phyloP scores from a whole-genome alignment of 2,888 invertebrate genomes.

The Cephalotes varians region DNA sequence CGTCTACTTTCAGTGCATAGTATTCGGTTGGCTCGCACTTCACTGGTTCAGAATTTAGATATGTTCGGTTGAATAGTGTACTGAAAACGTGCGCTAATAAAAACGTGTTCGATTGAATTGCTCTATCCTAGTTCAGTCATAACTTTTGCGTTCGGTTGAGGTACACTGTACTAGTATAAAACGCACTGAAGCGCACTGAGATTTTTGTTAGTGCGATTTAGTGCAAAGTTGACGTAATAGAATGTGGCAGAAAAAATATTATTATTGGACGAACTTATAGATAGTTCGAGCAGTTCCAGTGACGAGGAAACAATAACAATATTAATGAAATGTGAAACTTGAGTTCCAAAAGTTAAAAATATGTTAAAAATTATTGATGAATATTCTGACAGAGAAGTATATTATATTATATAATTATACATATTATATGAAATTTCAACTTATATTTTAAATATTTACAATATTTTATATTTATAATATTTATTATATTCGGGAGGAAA shows the following conservation, averaged over 20 bases:
- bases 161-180: not conserved
- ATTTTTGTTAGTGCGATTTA: not conserved
- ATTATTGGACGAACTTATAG: not conserved
- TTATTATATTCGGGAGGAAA: too few species aligned
- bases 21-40: not conserved
- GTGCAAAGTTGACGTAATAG: not conserved
- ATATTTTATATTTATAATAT: too few species aligned
- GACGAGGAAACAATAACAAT: not conserved
- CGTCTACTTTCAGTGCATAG: not conserved
- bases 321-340: not conserved
- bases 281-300: constrained; percentile 1
- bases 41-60: not conserved
- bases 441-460: too few species aligned
- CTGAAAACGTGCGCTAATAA: not conserved
- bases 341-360: not conserved
- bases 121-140: not conserved
- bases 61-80: constrained; percentile 2
- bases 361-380: too few species aligned
- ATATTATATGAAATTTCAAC: too few species aligned
- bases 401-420: too few species aligned
- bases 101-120: not conserved
- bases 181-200: constrained; percentile 10
- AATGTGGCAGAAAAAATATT: constrained; percentile 1
- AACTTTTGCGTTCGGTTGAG: not conserved
- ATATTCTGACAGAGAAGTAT: too few species aligned